These are phyloP conservation scores for Loripinus fragilis DNA, from an alignment of 2,888 invertebrate genomes.

Conservation along the genomic window DNA sequence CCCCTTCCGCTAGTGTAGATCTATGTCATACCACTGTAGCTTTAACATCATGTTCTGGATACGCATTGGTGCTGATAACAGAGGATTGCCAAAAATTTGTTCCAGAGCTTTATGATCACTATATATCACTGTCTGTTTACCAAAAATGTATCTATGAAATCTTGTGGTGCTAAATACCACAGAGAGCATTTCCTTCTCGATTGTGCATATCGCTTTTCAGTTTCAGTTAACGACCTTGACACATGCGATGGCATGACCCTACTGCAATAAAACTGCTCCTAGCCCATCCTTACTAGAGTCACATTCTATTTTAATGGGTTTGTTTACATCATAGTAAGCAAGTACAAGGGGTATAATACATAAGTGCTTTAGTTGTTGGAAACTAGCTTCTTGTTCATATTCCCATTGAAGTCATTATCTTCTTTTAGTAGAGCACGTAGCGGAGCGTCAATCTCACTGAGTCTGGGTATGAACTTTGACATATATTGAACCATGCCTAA, in stretches of 20 bases:
- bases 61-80: slow-evolving; percentile 48
- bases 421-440: slow-evolving; percentile 30
- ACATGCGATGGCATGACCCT: slow-evolving; percentile 58
- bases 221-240: slow-evolving; percentile 39
- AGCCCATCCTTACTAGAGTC: slow-evolving; percentile 52
- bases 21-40: slow-evolving; percentile 57
- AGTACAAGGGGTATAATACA: slow-evolving; percentile 35
- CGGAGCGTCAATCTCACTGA: slow-evolving; percentile 33
- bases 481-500: slow-evolving; percentile 41
- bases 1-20: no score
- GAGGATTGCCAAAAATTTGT: slow-evolving; percentile 46
- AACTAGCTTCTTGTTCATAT: slow-evolving; percentile 1
- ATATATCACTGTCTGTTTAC: slow-evolving; percentile 37
- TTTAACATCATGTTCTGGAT: slow-evolving; percentile 64
- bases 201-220: slow-evolving; percentile 54
- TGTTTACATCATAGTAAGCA: slow-evolving; percentile 27
- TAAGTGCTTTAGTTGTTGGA: slow-evolving; percentile 26
- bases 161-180: slow-evolving; percentile 47
- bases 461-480: slow-evolving; percentile 29
- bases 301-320: slow-evolving; percentile 5
- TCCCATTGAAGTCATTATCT: slow-evolving; percentile 33
- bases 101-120: slow-evolving; percentile 58
- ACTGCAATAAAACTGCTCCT: slow-evolving; percentile 57
- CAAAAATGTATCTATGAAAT: slow-evolving; percentile 53
- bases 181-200: slow-evolving; percentile 61